Percentiles rank a stretch among this genome's conserved stretches.
phyloP scores from a whole-genome alignment of 2,113 vertebrate species.

The Aplodontia rufa region DNA sequence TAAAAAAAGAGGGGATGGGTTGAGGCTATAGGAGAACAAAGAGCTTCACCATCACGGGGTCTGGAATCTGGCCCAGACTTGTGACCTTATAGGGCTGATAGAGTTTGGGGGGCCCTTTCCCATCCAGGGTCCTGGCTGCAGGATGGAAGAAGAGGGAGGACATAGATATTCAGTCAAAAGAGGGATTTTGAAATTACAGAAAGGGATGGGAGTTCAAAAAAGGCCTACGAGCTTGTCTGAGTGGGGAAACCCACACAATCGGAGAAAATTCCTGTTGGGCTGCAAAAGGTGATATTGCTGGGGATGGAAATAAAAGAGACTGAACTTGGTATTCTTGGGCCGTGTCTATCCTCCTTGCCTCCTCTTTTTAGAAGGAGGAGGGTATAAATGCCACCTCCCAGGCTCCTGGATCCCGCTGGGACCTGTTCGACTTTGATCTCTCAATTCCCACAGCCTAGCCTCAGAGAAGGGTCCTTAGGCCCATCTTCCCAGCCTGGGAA shows the following conservation, averaged over 20 bases:
- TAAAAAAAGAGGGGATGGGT: conserved; percentile 28
- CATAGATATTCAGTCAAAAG: not conserved
- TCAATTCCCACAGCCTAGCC: not conserved
- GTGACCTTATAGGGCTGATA: not conserved
- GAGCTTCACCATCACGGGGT: conserved; percentile 54
- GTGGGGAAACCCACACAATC: not conserved
- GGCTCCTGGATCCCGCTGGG: not conserved
- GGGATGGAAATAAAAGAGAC: not conserved
- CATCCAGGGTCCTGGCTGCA: not conserved
- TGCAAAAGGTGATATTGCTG: not conserved
- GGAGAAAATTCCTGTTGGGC: not conserved
- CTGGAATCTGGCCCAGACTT: conserved; percentile 62
- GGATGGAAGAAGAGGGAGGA: not conserved
- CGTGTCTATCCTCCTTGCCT: not conserved
- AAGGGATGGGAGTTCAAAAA: not conserved
- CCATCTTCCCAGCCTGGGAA: conserved; percentile 31
- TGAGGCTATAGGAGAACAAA: conserved; percentile 72
- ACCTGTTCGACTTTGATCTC: conserved; percentile 4
- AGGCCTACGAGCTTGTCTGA: not conserved
- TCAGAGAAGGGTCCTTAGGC: not conserved
- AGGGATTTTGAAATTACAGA: not conserved
- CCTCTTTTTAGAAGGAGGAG: not conserved
- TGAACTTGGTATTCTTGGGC: not conserved
- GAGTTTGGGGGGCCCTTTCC: conserved; percentile 27
- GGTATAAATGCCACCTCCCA: not conserved